Percentiles rank a stretch among this genome's conserved stretches.
Evolutionary conservation across 2,888 invertebrate species (phyloP).

Genomic region (Platycnemis pennipes): DNA sequence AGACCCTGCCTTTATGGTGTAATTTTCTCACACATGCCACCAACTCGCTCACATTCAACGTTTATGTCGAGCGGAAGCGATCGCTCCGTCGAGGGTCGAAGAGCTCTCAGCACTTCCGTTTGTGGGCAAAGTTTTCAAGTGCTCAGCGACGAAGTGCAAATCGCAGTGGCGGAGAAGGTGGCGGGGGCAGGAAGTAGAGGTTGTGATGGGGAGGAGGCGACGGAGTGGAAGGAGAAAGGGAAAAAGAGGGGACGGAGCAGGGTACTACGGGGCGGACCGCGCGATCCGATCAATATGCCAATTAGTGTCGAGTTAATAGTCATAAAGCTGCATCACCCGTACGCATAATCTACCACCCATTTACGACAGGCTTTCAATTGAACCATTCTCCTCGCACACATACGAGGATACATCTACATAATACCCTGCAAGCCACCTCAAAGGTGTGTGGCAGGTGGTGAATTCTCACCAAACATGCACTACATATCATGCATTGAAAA

Average conservation of each 20-base stretch:
- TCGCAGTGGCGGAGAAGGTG: neutral
- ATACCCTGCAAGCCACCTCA: no score
- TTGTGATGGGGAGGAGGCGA: neutral
- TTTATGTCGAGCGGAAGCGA: neutral
- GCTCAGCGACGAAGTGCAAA: neutral
- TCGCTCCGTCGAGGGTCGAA: neutral
- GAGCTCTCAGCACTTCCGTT: neutral
- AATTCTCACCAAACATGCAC: no score
- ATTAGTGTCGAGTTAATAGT: neutral
- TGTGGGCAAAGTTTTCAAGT: neutral
- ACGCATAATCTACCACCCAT: neutral
- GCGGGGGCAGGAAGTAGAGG: neutral
- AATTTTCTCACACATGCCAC: no score
- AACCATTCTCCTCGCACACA: neutral
- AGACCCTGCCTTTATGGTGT: no score
- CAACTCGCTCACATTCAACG: neutral
- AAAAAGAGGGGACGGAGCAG: neutral
- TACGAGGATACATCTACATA: no score
- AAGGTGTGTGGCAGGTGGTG: no score
- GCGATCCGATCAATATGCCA: neutral
- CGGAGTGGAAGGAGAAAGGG: neutral
- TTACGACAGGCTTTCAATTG: neutral
- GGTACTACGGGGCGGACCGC: neutral
- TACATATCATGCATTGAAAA: no score
- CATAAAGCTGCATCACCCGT: neutral